Percentiles rank a stretch among this genome's conserved stretches.
Conservation (phyloP, 2,113 vertebrate species). For the Hippocampus mohnikei region DNA sequence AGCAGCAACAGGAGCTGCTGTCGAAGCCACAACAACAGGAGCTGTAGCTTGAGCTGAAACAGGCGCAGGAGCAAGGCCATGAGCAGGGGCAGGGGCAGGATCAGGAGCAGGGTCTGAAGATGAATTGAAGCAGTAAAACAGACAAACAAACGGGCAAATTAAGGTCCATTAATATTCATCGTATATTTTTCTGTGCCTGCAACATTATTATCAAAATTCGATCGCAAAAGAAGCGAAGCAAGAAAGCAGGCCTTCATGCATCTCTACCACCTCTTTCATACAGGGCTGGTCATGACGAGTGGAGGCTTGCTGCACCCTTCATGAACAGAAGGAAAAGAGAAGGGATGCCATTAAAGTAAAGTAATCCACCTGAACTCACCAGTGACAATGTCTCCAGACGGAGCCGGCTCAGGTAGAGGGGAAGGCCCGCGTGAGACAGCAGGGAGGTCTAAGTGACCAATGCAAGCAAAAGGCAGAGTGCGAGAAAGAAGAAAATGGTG, state of each 20-base stretch:
- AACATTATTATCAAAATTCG: constrained; percentile 6
- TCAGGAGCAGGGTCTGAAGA: constrained; percentile 29
- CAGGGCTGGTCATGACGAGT: constrained; percentile 14
- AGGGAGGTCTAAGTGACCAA: constrained; percentile 89
- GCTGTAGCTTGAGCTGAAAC: constrained; percentile 15
- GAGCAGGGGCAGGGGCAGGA: constrained; percentile 32
- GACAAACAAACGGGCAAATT: constrained; percentile 4
- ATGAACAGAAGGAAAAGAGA: constrained; percentile 13
- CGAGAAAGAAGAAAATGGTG: constrained; percentile 67
- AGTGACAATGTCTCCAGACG: constrained; percentile 90
- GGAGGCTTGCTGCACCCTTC: constrained; percentile 40
- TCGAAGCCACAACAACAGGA: constrained; percentile 14
- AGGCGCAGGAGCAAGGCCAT: constrained; percentile 1
- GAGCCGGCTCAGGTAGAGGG: constrained; percentile 87
- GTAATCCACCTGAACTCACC: constrained; percentile 79
- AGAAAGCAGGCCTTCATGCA: constrained; percentile 40
- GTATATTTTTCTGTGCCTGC: neutral
- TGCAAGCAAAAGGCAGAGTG: constrained; percentile 68
- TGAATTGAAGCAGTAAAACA: constrained; percentile 43
- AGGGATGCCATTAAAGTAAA: constrained; percentile 39
- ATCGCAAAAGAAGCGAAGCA: constrained; percentile 29
- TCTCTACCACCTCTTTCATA: constrained; percentile 42
- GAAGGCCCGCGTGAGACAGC: constrained; percentile 90
- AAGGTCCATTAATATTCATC: neutral
- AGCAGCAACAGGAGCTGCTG: constrained; percentile 22